Evolutionary conservation across 2,888 invertebrate genomes (phyloP), one percentile per base, ranked within the genome.

Genomic region (Mythimna ferrago): DNA sequence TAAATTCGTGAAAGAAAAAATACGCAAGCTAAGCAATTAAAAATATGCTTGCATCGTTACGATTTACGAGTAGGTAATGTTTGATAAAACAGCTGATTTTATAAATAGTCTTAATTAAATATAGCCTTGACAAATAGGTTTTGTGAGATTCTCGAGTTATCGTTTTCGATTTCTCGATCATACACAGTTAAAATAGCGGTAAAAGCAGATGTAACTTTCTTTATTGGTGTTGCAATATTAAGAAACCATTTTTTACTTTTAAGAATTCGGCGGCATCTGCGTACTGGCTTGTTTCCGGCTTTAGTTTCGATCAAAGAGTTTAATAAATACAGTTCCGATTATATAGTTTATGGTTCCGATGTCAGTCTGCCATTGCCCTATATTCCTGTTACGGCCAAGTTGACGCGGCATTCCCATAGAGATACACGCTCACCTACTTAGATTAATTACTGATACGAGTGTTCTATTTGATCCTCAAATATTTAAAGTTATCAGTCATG

Each of bases 381-480:
- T 71, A 70, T 86, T 78, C 76, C 69, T 14, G 51, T 68, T 84
- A 78, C 21, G 82, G 84, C 63, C 41, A 63, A 80, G 83, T 81
- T 84, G 81, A 80, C 77, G 75, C 21, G 54, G 26, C 32, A 66
- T 82, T 83, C 74, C 68, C 68, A 54, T 68, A 57, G 65, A 74
- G 41, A 67, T 71, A 74, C 35, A 41, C 6, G 51, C 54, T 83
- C 65, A 71, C 83, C 80, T 83, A 81, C 58, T 71, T 80, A 68
- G 48, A 80, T 65, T 65, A 71, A 81, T 74, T 58, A 73, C 58
- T 58, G 68, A 73, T 58, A 67, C 32, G 14, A 67, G 68, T 60
- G 66, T 60, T 63, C 7, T 54, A 63, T 82, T 82, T 77, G 69
- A 80, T 77, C 41, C 58, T 57, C 63, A 58, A 62, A 68, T 70